Percentiles rank a stretch among this genome's conserved stretches.
These are phyloP conservation scores for Gymnosoma rotundatum DNA, from an alignment of 2,888 invertebrate genomes.

Conservation along the genomic window DNA sequence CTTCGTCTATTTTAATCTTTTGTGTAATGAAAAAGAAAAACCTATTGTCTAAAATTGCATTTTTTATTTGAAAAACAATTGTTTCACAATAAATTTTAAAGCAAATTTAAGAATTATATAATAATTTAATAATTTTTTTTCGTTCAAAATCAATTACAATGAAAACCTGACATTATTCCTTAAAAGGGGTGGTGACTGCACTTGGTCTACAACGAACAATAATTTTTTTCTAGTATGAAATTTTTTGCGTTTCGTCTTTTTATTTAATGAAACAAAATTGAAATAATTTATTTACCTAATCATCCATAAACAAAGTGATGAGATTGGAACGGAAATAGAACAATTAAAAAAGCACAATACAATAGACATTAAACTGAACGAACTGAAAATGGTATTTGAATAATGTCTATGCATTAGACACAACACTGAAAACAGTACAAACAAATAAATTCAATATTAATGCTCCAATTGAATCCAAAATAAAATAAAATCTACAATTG, in stretches of 20 bases:
- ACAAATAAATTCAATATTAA: slow-evolving; percentile 29
- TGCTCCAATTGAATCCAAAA: slow-evolving; percentile 20
- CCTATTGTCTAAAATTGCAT: no score
- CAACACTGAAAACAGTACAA: not conserved
- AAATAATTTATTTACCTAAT: slow-evolving; percentile 40
- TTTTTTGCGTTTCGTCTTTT: not conserved
- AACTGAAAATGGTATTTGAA: slow-evolving; percentile 33
- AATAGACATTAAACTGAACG: slow-evolving; percentile 24
- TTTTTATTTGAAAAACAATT: no score
- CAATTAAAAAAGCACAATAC: slow-evolving; percentile 25
- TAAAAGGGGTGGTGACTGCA: slow-evolving; percentile 9
- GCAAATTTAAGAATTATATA: no score
- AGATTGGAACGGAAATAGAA: slow-evolving; percentile 50
- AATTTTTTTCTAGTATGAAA: slow-evolving; percentile 1
- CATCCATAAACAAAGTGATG: slow-evolving; percentile 54
- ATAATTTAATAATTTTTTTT: no score
- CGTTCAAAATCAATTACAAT: slow-evolving; percentile 13
- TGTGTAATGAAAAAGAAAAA: no score
- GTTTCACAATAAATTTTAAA: no score
- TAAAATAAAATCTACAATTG: slow-evolving; percentile 22
- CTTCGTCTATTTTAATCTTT: no score
- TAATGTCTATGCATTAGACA: slow-evolving; percentile 3
- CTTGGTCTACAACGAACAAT: slow-evolving; percentile 20
- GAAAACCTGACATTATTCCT: slow-evolving; percentile 34
- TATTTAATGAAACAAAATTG: slow-evolving; percentile 9